Percentiles rank a stretch among this genome's conserved stretches.
Conservation (phyloP, 2,797 vertebrate genomes). For the Aulostomus chinensis region DNA sequence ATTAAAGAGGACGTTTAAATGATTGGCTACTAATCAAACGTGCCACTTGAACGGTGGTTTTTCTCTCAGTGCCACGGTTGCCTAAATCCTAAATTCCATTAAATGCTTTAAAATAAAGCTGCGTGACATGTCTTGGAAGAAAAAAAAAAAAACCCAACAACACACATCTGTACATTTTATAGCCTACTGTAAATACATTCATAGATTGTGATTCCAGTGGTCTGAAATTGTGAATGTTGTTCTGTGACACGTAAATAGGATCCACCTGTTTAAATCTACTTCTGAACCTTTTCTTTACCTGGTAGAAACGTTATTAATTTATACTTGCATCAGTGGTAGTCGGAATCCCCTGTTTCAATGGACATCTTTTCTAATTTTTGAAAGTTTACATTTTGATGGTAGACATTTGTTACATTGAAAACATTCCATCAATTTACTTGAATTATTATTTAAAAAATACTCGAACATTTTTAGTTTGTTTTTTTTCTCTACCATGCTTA, state of each 20-base stretch:
- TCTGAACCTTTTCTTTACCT: slow-evolving; percentile 86
- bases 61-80: slow-evolving; percentile 43
- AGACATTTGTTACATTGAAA: slow-evolving; percentile 89
- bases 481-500: slow-evolving; percentile 89
- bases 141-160: slow-evolving; percentile 14
- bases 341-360: slow-evolving; percentile 85
- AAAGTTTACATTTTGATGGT: slow-evolving; percentile 98
- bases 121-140: slow-evolving; percentile 65
- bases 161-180: slow-evolving; percentile 86
- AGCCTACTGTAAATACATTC: slow-evolving; percentile 89
- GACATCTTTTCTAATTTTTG: slow-evolving; percentile 85
- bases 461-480: slow-evolving; percentile 67
- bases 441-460: slow-evolving; percentile 99
- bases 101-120: slow-evolving; percentile 80
- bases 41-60: slow-evolving; percentile 38
- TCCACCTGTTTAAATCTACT: slow-evolving; percentile 86
- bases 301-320: slow-evolving; percentile 83
- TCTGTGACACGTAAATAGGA: slow-evolving; percentile 96
- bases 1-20: slow-evolving; percentile 60
- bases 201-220: slow-evolving; percentile 94
- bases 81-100: slow-evolving; percentile 56
- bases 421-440: slow-evolving; percentile 99
- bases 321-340: slow-evolving; percentile 88
- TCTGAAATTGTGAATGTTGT: slow-evolving; percentile 99
- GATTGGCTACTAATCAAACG: slow-evolving; percentile 48